phyloP scores from a whole-genome alignment of 2,797 vertebrate species.

The Sylvilagus floridanus region DNA sequence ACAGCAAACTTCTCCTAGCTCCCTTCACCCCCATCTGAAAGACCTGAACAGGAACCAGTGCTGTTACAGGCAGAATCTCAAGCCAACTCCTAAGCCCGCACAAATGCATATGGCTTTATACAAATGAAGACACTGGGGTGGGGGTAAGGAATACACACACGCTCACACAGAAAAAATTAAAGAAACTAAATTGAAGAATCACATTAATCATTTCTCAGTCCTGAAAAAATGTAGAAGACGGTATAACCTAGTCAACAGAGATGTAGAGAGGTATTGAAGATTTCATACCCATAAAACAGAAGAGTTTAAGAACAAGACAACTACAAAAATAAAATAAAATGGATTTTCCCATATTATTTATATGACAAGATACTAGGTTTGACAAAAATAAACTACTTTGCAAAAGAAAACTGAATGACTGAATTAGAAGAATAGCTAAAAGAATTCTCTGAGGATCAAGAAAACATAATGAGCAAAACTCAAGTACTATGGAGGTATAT shows the following conservation, averaged over 20 bases:
- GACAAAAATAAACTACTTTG: not conserved
- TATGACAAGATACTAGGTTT: constrained; percentile 19
- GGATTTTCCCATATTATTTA: not conserved
- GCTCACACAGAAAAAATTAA: not conserved
- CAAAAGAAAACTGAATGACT: constrained; percentile 41
- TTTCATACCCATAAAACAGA: not conserved
- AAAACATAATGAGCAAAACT: not conserved
- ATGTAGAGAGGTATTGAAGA: not conserved
- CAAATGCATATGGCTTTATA: not conserved
- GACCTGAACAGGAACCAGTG: not conserved
- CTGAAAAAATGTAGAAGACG: not conserved
- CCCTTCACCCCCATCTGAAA: not conserved
- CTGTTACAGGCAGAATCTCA: not conserved
- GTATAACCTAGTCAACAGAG: not conserved
- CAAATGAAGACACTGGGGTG: not conserved
- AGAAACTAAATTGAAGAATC: not conserved
- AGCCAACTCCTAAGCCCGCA: not conserved
- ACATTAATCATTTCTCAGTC: not conserved
- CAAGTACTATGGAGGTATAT: not conserved
- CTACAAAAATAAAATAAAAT: not conserved
- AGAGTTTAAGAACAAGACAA: constrained; percentile 6
- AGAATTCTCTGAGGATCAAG: not conserved
- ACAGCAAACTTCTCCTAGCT: not conserved
- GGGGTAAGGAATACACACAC: not conserved
- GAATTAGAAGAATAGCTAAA: not conserved